These are phyloP conservation scores for Acanthococcus lagerstroemiae DNA, from an alignment of 2,888 invertebrate species.

Conservation along the genomic window DNA sequence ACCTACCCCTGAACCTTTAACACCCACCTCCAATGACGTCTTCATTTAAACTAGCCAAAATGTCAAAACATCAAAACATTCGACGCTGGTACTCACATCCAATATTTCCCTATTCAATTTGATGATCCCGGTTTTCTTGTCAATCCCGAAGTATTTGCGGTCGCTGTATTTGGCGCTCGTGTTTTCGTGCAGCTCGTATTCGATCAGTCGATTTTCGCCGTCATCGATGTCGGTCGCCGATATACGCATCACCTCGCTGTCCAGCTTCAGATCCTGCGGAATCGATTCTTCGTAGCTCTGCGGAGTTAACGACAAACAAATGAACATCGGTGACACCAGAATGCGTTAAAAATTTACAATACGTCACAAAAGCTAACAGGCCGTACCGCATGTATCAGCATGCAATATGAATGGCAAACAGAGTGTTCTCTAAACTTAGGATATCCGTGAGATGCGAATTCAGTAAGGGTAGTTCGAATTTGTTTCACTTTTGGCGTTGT, in stretches of 20 bases:
- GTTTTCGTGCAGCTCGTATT: constrained; percentile 47
- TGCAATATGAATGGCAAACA: no score
- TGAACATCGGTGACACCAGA: no score
- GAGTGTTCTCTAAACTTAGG: no score
- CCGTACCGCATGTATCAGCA: no score
- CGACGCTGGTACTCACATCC: constrained; percentile 44
- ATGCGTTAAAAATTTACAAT: no score
- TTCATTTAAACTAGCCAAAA: neutral
- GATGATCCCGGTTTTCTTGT: constrained; percentile 73
- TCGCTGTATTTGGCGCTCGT: constrained; percentile 45
- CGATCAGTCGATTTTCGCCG: constrained; percentile 77
- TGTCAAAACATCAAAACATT: constrained; percentile 44
- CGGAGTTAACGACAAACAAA: no score
- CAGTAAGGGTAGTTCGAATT: no score
- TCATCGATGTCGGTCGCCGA: constrained; percentile 88
- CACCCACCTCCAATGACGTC: neutral
- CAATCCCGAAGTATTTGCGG: constrained; percentile 66
- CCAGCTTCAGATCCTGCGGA: constrained; percentile 64
- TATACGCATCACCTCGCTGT: constrained; percentile 72
- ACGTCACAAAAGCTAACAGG: no score
- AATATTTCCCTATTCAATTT: constrained; percentile 55
- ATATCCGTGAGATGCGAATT: no score
- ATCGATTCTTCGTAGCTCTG: constrained; percentile 63
- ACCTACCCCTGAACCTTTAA: no score
- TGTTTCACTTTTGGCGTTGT: no score